phyloP scores from a whole-genome alignment of 1,140 invertebrate genomes.

The Eubasilissa regina region DNA sequence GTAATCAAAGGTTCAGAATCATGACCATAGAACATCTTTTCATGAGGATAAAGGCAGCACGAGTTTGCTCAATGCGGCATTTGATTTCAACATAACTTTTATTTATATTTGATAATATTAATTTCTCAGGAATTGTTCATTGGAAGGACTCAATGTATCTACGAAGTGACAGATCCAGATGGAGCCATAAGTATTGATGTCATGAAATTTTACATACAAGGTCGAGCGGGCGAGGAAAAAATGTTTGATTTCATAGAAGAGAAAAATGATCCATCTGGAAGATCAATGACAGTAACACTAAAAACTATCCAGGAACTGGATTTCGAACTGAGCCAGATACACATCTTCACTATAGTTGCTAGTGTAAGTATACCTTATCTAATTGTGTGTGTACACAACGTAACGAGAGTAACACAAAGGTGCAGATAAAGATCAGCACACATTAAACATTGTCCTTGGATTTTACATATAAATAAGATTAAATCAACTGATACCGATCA shows the following conservation, averaged over 20 bases:
- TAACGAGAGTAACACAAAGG: no score
- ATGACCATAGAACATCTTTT: no score
- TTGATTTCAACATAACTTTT: no score
- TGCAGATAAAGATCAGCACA: no score
- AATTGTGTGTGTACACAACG: background rate
- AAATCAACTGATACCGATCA: no score
- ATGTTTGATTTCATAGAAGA: conserved; percentile 64
- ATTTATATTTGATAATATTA: background rate
- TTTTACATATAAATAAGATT: no score
- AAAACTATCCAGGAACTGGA: conserved; percentile 62
- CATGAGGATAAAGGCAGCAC: no score
- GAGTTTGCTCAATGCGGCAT: no score
- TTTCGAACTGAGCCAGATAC: conserved; percentile 65
- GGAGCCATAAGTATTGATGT: conserved; percentile 67
- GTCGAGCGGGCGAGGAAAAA: conserved; percentile 63
- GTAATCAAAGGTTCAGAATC: no score
- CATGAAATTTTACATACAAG: conserved; percentile 66
- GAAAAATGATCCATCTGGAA: conserved; percentile 50
- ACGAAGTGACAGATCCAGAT: conserved; percentile 68
- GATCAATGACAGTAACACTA: conserved; percentile 65
- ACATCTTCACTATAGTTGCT: conserved; percentile 68
- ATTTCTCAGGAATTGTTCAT: conserved; percentile 66
- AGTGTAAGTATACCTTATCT: conserved; percentile 61
- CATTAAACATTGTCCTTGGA: no score
- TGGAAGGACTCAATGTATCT: conserved; percentile 66